Evolutionary conservation across 2,113 vertebrate genomes (phyloP), one percentile per base, ranked within the genome.

Genomic region (Aptenodytes patagonicus): DNA sequence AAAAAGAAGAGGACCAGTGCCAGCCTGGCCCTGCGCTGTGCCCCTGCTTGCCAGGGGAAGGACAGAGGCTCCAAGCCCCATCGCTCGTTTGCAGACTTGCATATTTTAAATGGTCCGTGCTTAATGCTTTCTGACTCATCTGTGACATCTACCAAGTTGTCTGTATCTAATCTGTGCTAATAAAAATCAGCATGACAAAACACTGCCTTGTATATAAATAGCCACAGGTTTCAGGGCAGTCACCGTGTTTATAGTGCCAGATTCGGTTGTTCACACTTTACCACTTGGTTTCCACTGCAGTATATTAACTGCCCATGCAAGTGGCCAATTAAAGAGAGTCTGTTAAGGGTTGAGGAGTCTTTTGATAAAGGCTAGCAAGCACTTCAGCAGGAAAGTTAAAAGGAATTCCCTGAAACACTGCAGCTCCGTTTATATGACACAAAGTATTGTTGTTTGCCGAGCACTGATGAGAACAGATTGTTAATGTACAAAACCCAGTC

Each of bases 171-270:
- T 65, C 87, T 28, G n/a, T 3, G 21, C 91, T 77, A 76, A 83
- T 65, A 92, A 96, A 97, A 96, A 96, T 96, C 90, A 95, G 81
- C 92, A 95, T 93, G 96, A 96, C 95, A 97, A 97, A 94, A 96
- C 92, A 14, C 62, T 38, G 90, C 82, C 95, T 49, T 2, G 62
- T 57, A 2, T 58, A 94, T 76, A 88, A 91, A 94, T 13, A 95
- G 95, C 66, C 73, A 10, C 62, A 10, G 66, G 81, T 77, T 88
- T 93, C 95, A 40, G 93, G 34, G 84, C 2, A 1, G 46, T 21
- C 72, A 24, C 83, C 4, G 32, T 4, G 77, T 95, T 97, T 94
- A 83, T 65, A 38, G 95, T 18, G 93, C 70, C 73, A 51, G 75
- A 24, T 89, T 61, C 2, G 1, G 57, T 8, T 91, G 82, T 96